Conservation (phyloP, 2,888 invertebrate species). For the Drosophila pseudotakahashii region DNA sequence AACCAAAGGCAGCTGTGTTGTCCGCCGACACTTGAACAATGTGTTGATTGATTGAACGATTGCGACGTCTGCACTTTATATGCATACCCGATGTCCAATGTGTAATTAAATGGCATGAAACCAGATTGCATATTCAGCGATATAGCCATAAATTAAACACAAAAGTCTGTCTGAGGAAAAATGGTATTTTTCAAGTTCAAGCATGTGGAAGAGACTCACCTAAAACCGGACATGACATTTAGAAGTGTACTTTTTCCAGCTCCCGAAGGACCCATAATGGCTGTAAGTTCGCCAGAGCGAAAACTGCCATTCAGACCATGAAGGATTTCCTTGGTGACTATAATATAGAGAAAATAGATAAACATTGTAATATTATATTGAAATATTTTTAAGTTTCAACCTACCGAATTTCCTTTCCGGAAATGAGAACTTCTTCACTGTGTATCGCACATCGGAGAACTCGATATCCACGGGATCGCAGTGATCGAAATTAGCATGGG, state of each 20-base stretch:
- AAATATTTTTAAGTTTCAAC: conserved; percentile 68
- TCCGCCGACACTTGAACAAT: conserved; percentile 21
- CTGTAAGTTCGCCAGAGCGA: conserved; percentile 87
- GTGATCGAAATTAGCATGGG: conserved; percentile 68
- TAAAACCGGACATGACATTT: conserved; percentile 95
- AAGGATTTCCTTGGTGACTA: conserved; percentile 86
- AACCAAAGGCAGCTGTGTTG: not conserved
- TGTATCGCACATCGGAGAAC: conserved; percentile 89
- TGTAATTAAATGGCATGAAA: conserved; percentile 31
- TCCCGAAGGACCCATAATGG: conserved; percentile 89
- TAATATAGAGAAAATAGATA: no score
- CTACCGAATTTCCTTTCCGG: conserved; percentile 87
- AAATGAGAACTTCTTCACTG: conserved; percentile 86
- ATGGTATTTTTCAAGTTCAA: conserved; percentile 17
- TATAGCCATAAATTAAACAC: conserved; percentile 2
- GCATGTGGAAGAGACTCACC: conserved; percentile 87
- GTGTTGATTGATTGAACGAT: conserved; percentile 43
- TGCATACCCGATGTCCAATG: conserved; percentile 16
- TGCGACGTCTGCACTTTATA: conserved; percentile 27
- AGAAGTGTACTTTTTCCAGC: conserved; percentile 94
- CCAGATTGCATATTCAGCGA: conserved; percentile 7
- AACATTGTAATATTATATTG: not conserved
- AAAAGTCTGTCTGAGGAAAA: not conserved
- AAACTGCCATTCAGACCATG: conserved; percentile 87
- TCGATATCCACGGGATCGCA: conserved; percentile 88